These are phyloP conservation scores for Schmidtea mediterranea DNA, from an alignment of 1,140 invertebrate species.

Conservation along the genomic window DNA sequence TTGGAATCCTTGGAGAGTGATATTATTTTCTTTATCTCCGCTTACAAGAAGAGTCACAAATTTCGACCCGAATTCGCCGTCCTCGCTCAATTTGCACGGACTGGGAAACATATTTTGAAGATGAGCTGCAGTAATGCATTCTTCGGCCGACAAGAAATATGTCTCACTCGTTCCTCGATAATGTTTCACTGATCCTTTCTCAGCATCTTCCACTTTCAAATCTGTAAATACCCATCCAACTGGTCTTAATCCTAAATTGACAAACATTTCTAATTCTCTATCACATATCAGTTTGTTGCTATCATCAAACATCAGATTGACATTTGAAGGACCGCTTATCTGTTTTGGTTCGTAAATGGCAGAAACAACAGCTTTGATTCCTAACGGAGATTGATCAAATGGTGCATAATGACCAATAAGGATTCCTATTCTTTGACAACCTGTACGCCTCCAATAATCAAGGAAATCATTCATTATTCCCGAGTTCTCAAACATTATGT, in stretches of 20 bases:
- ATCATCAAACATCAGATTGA: too few species aligned
- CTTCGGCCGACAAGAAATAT: slow-evolving; percentile 81
- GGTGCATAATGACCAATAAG: slow-evolving; percentile 72
- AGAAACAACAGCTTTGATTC: too few species aligned
- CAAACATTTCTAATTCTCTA: too few species aligned
- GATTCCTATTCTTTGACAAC: slow-evolving; percentile 69
- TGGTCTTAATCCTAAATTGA: too few species aligned
- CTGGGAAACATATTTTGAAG: too few species aligned
- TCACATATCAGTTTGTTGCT: too few species aligned
- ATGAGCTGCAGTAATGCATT: slow-evolving; percentile 83
- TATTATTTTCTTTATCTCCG: slow-evolving; percentile 60
- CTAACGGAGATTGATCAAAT: too few species aligned
- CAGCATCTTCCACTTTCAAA: slow-evolving; percentile 55
- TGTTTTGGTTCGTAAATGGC: too few species aligned
- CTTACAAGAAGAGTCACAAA: slow-evolving; percentile 93
- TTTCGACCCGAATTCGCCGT: slow-evolving; percentile 80
- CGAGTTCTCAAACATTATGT: too few species aligned
- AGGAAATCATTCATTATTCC: slow-evolving; percentile 76
- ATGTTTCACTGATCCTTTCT: slow-evolving; percentile 57
- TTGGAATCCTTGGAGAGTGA: slow-evolving; percentile 94
- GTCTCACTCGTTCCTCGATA: slow-evolving; percentile 43
- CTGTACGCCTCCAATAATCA: slow-evolving; percentile 77
- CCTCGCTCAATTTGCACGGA: slow-evolving; percentile 60
- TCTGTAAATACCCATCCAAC: too few species aligned
- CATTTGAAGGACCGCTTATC: too few species aligned